These are phyloP conservation scores for Bunonema sp. DNA, from an alignment of 2,888 invertebrate species.

Conservation along the genomic window DNA sequence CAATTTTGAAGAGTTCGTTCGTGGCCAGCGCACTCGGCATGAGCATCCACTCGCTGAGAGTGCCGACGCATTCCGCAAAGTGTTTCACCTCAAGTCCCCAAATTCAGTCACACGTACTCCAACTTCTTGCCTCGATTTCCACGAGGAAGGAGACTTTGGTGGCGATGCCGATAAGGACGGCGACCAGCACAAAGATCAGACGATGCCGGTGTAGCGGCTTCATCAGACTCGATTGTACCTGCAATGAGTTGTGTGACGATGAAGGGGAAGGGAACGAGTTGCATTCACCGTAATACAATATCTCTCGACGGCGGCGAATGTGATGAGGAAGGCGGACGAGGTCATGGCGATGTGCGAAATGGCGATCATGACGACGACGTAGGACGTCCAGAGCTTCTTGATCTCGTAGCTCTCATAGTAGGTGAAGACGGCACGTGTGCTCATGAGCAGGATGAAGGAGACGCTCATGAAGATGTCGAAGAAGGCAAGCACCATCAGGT, in stretches of 20 bases:
- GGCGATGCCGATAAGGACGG: constrained; percentile 10
- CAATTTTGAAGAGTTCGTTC: constrained; percentile 10
- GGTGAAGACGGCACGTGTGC: no score
- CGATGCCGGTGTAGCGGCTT: constrained; percentile 8
- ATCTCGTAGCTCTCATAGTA: background rate
- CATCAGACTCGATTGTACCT: constrained; percentile 6
- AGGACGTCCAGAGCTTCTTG: constrained; percentile 21
- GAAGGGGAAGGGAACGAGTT: no score
- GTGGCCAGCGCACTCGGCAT: constrained; percentile 6
- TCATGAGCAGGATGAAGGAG: constrained; percentile 37
- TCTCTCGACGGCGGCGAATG: constrained; percentile 32
- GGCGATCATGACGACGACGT: constrained; percentile 38
- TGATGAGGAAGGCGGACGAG: constrained; percentile 32
- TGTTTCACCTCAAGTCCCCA: constrained; percentile 6
- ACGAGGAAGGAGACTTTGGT: constrained; percentile 8
- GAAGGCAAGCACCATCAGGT: constrained; percentile 35
- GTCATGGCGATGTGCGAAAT: constrained; percentile 40
- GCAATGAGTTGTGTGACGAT: no score
- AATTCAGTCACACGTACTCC: no score
- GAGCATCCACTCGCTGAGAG: constrained; percentile 11
- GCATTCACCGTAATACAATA: constrained; percentile 13
- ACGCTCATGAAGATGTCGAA: constrained; percentile 35
- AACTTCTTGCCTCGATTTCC: constrained; percentile 9
- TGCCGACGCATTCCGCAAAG: constrained; percentile 8
- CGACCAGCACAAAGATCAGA: constrained; percentile 7